Evolutionary conservation across 2,888 invertebrate species (phyloP), one percentile per base, ranked within the genome.

Genomic region (Heteropelma amictum): DNA sequence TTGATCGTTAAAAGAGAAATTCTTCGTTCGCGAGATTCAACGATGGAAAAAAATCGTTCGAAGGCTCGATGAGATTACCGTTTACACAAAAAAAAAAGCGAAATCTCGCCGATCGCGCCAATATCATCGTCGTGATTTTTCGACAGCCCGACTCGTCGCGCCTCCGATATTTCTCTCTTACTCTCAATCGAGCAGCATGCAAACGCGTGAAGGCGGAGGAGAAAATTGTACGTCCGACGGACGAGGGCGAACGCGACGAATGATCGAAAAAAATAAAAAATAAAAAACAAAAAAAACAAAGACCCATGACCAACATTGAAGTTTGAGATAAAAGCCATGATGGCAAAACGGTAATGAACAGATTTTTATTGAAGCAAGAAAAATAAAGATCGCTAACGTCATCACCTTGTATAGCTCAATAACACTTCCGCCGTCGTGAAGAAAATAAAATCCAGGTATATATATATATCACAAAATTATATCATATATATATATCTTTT

Each of bases 331-430:
- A 26, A 19, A n/a, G n/a, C n/a, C n/a, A n/a, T 14, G 30, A 14
- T 38, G 35, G 28, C 30, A 21, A 47, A 64, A 56, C n/a, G 47
- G 12, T 45, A 30, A 65, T 54, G 45, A 28, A 61, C 40, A 17
- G 10, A 17, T 74, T 65, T 74, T 56, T 68, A 53, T 51, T 78
- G 74, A 80, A 80, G 72, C 21, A 70, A 76, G 77, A 67, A 54
- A 38, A 40, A 78, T 80, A 82, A 75, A 58, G 78, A 79, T 79
- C 80, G 81, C 81, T 82, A 80, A 82, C 78, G 80, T 83, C 82
- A 82, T 80, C 80, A n/a, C 73, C 79, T 80, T 82, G 81, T 83
- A 82, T 83, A 82, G 81, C 79, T 80, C 47, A 65, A 65, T 72
- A 71, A 72, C 69, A 64, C 28, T 68, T 67, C n/a, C 56, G 54